Conservation (phyloP, 2,113 vertebrate genomes). For the Orientallactaga bullata region DNA sequence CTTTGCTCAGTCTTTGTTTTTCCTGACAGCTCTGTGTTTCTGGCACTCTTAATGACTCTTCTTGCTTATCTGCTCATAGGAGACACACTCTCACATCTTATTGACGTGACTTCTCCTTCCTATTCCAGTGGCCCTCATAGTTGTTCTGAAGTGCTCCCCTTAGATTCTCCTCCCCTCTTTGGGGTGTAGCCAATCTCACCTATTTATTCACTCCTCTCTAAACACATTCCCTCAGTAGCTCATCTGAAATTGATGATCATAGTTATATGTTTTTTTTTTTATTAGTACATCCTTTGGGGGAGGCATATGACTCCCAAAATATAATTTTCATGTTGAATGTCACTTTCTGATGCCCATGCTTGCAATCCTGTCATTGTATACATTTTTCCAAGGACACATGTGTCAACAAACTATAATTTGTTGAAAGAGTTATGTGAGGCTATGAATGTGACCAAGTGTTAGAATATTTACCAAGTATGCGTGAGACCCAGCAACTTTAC, state of each 20-base stretch:
- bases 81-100: not conserved
- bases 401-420: not conserved
- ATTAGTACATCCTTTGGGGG: too few relatives aligned
- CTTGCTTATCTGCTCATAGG: not conserved
- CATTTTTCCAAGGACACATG: not conserved
- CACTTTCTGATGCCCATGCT: not conserved
- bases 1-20: conserved; percentile 55
- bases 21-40: not conserved
- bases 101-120: not conserved
- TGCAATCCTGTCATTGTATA: not conserved
- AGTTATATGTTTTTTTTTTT: not conserved
- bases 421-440: not conserved
- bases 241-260: too few relatives aligned
- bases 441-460: not conserved
- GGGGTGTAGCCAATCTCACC: too few relatives aligned
- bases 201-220: not conserved
- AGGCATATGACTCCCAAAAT: not conserved
- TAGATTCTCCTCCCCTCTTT: not conserved
- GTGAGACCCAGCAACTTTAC: too few relatives aligned
- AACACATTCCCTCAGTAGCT: not conserved
- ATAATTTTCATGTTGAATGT: not conserved
- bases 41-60: not conserved
- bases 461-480: not conserved
- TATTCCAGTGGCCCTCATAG: not conserved
- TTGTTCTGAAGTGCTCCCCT: not conserved